phyloP scores from a whole-genome alignment of 1,140 invertebrate species.

The Vanessa atalanta region DNA sequence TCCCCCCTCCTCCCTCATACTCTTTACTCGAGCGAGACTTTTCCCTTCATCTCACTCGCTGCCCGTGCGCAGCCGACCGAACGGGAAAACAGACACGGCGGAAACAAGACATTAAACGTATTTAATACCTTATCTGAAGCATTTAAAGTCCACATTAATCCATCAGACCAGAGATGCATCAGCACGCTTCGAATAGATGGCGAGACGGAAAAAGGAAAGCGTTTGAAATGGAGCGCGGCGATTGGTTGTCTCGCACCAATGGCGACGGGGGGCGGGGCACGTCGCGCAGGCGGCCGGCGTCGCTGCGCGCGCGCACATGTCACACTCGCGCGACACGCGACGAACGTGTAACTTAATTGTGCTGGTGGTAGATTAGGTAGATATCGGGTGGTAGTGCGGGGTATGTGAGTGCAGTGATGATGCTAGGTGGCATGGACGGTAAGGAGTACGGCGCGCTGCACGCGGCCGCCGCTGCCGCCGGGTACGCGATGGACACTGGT shows the following conservation, averaged over 20 bases:
- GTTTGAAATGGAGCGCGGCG: slow-evolving; percentile 74
- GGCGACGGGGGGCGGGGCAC: slow-evolving; percentile 65
- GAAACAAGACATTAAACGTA: slow-evolving; percentile 26
- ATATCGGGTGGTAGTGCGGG: slow-evolving; percentile 32
- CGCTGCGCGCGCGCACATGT: slow-evolving; percentile 56
- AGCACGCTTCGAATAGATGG: slow-evolving; percentile 75
- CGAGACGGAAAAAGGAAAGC: slow-evolving; percentile 74
- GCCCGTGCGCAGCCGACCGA: slow-evolving; percentile 74
- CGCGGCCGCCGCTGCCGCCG: slow-evolving; percentile 68
- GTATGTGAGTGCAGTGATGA: slow-evolving; percentile 62
- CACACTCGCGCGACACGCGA: slow-evolving; percentile 36
- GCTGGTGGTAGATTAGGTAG: neutral
- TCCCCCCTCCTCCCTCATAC: neutral
- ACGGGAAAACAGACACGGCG: slow-evolving; percentile 70
- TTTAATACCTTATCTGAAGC: slow-evolving; percentile 16
- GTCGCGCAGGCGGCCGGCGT: slow-evolving; percentile 43
- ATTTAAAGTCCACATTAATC: slow-evolving; percentile 42
- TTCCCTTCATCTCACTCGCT: slow-evolving; percentile 57
- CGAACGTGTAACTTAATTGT: slow-evolving; percentile 45
- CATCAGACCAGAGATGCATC: slow-evolving; percentile 50
- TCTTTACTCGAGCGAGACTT: slow-evolving; percentile 21
- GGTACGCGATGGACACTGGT: slow-evolving; percentile 70
- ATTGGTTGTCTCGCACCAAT: slow-evolving; percentile 73
- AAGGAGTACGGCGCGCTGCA: slow-evolving; percentile 77
- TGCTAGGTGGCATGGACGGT: slow-evolving; percentile 74